phyloP scores from a whole-genome alignment of 2,797 vertebrate genomes.

The Enteromius afrohamiltoni region DNA sequence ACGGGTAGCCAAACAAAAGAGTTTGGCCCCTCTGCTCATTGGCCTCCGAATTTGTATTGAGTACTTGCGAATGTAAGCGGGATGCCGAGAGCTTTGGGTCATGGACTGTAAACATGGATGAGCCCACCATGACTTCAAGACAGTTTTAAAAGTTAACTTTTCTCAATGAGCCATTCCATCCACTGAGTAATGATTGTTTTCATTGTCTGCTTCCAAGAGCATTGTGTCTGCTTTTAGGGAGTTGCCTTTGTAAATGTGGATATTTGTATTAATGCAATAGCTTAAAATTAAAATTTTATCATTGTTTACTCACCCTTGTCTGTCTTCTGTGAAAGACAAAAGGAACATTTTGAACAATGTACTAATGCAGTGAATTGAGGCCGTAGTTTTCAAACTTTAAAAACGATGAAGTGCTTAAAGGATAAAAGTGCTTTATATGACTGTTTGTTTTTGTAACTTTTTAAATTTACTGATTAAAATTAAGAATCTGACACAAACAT shows the following conservation, averaged over 20 bases:
- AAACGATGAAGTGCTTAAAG: background rate
- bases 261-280: constrained; percentile 9
- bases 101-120: constrained; percentile 38
- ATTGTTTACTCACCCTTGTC: constrained; percentile 9
- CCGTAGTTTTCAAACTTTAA: constrained; percentile 3
- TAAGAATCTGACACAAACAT: background rate
- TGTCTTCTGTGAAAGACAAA: constrained; percentile 4
- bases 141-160: constrained; percentile 46
- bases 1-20: constrained; percentile 59
- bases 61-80: constrained; percentile 53
- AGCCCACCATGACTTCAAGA: constrained; percentile 41
- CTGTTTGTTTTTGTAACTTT: background rate
- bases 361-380: background rate
- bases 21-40: constrained; percentile 36
- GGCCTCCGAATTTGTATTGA: constrained; percentile 56
- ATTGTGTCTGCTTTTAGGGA: constrained; percentile 33
- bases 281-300: constrained; percentile 1
- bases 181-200: constrained; percentile 33
- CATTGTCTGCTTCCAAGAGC: background rate
- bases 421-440: constrained; percentile 25
- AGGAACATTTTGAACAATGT: background rate
- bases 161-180: constrained; percentile 20
- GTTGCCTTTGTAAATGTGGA: constrained; percentile 4
- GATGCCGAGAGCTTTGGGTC: constrained; percentile 21
- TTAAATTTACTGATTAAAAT: background rate